Percentiles rank a stretch among this genome's conserved stretches.
These are phyloP conservation scores for Nestor notabilis DNA, from an alignment of 2,113 vertebrate genomes.

Conservation along the genomic window DNA sequence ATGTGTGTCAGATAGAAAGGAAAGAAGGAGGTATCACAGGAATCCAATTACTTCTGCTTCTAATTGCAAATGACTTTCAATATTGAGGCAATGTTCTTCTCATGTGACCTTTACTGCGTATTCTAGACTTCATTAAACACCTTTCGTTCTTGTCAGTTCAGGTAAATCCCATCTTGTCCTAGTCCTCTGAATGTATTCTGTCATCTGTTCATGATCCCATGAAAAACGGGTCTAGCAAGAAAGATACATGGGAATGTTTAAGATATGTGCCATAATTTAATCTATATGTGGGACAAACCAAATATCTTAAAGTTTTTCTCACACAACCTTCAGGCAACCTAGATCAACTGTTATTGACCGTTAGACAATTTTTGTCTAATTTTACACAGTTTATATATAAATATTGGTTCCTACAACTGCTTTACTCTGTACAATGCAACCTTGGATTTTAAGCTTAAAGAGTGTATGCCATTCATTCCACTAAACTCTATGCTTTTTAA, in stretches of 20 bases:
- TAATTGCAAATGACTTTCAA: slow-evolving; percentile 74
- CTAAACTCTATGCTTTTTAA: neutral
- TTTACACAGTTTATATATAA: neutral
- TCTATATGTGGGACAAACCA: neutral
- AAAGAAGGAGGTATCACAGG: slow-evolving; percentile 63
- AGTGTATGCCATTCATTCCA: neutral
- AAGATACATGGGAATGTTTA: neutral
- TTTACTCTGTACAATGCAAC: neutral
- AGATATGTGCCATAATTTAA: neutral
- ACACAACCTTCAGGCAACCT: neutral
- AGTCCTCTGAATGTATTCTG: slow-evolving; percentile 23
- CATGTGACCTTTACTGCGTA: slow-evolving; percentile 69
- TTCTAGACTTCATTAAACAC: slow-evolving; percentile 70
- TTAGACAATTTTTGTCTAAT: neutral
- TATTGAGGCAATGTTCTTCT: slow-evolving; percentile 69
- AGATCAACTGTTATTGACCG: neutral
- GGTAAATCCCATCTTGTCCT: slow-evolving; percentile 46
- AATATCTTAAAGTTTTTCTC: neutral
- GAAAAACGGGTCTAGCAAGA: slow-evolving; percentile 2
- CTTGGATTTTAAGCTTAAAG: neutral
- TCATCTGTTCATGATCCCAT: slow-evolving; percentile 5
- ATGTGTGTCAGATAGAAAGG: slow-evolving; percentile 63
- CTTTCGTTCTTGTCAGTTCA: slow-evolving; percentile 66
- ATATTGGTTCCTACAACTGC: neutral
- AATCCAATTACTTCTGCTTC: slow-evolving; percentile 72